Conservation (phyloP, 2,113 vertebrate species). For the Lynx canadensis region DNA sequence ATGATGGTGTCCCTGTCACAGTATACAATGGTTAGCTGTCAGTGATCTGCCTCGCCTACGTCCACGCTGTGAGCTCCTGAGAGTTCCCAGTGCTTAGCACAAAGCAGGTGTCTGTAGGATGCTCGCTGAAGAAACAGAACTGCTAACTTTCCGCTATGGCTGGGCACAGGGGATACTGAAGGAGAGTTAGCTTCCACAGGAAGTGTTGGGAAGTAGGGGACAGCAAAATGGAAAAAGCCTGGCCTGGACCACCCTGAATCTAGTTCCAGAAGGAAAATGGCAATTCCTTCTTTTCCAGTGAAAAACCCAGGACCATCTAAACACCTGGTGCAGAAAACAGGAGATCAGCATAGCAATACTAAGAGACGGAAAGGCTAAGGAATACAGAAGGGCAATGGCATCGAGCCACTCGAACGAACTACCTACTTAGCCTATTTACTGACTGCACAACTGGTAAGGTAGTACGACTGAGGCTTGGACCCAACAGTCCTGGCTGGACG, state of each 20-base stretch:
- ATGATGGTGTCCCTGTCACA: background rate
- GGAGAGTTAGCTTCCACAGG: background rate
- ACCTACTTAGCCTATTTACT: background rate
- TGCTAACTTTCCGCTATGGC: rapidly evolving
- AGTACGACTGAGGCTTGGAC: background rate
- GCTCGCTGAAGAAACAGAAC: background rate
- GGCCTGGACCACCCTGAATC: background rate
- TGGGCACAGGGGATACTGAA: background rate
- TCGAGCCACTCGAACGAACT: background rate
- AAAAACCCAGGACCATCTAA: background rate
- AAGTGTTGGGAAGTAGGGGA: background rate
- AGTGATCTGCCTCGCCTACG: background rate
- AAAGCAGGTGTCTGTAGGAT: background rate
- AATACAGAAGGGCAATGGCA: background rate
- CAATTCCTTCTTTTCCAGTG: background rate
- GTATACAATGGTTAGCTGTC: background rate
- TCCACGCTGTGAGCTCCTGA: background rate
- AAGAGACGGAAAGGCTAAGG: background rate
- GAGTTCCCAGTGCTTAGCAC: background rate
- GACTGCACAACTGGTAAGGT: no score
- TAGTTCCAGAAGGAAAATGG: background rate
- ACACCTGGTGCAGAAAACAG: background rate
- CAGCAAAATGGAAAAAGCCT: background rate
- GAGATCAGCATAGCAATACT: background rate
- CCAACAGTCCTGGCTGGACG: background rate